phyloP scores from a whole-genome alignment of 35 echinoderm and acorn worm species.

The Ophioderma brevispina region DNA sequence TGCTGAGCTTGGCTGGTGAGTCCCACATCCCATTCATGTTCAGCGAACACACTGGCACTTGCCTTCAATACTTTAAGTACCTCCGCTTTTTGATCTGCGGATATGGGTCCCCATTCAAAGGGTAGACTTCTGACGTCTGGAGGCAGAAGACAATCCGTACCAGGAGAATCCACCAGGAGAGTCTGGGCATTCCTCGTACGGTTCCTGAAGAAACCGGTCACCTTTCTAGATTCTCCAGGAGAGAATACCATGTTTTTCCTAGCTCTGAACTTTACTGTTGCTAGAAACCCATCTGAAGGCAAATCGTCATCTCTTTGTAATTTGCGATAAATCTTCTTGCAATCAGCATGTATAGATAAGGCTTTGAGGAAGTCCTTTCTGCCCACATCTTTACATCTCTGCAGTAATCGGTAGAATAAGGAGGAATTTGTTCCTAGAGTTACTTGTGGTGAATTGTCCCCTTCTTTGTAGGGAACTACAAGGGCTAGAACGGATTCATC shows the following conservation, averaged over 20 bases:
- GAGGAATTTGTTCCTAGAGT: neutral
- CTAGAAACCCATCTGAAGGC: neutral
- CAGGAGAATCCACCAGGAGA: neutral
- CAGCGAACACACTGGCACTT: constrained; percentile 26
- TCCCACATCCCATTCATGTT: constrained; percentile 34
- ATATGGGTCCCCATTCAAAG: constrained; percentile 54
- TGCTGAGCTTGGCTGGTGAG: constrained; percentile 22
- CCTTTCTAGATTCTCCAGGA: neutral
- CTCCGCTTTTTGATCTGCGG: constrained; percentile 7
- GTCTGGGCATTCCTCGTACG: neutral
- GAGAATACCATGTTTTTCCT: neutral
- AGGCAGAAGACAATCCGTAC: neutral
- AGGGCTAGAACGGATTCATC: constrained; percentile 27
- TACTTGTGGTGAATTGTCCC: neutral
- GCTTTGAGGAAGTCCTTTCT: neutral
- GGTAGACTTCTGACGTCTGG: constrained; percentile 36
- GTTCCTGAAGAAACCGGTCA: neutral
- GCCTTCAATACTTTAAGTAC: neutral
- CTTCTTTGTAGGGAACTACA: constrained; percentile 53
- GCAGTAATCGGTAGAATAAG: neutral
- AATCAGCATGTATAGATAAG: neutral
- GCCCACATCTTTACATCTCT: neutral
- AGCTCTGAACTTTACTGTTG: neutral
- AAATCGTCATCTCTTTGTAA: neutral
- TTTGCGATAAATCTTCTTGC: neutral